phyloP scores from a whole-genome alignment of 2,113 vertebrate species.

The Phocoena sinus region DNA sequence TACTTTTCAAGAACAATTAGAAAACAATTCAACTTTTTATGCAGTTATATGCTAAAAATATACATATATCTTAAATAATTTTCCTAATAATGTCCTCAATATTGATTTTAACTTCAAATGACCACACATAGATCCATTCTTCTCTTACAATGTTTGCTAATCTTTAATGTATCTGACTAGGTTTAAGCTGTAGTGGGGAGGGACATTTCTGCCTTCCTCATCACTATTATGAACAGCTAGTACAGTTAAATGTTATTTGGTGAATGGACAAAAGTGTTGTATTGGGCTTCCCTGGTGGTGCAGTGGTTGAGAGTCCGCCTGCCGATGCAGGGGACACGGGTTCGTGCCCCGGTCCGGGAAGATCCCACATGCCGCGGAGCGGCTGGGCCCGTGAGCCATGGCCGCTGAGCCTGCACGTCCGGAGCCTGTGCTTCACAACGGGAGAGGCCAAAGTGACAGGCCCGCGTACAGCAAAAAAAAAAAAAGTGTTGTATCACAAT shows the following conservation, averaged over 20 bases:
- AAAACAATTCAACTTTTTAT: not conserved
- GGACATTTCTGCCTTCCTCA: not conserved
- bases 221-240: not conserved
- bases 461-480: no score
- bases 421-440: no score
- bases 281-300: not conserved
- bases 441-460: no score
- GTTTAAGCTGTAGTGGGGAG: not conserved
- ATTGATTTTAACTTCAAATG: not conserved
- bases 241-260: not conserved
- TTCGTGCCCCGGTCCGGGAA: no score
- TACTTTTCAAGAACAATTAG: slow-evolving; percentile 28
- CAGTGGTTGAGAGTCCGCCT: no score
- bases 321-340: no score
- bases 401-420: no score
- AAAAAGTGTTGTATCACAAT: not conserved
- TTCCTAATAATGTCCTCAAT: not conserved
- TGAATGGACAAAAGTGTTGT: not conserved
- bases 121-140: not conserved
- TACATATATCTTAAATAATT: not conserved
- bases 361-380: no score
- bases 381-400: no score
- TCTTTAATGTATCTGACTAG: not conserved
- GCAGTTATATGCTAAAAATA: not conserved
- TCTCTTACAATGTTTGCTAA: not conserved